Conservation (phyloP, 2,113 vertebrate genomes). For the Excalfactoria chinensis region DNA sequence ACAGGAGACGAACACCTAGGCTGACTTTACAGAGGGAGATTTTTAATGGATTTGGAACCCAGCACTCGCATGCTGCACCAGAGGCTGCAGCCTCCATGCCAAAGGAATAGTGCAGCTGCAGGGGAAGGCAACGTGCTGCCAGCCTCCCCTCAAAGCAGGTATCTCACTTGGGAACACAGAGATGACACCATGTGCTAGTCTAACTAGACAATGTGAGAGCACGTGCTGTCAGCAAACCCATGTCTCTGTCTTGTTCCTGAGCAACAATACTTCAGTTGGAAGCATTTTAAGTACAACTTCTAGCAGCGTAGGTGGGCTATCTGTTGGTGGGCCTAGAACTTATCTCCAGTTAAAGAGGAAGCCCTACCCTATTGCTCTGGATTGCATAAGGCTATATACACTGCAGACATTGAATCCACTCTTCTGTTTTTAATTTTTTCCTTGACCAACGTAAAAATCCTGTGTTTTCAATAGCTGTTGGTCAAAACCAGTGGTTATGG, state of each 20-base stretch:
- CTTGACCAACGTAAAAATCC: neutral
- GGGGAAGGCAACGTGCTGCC: rapidly evolving
- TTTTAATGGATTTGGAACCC: neutral
- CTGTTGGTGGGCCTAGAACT: neutral
- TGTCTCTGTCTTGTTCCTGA: neutral
- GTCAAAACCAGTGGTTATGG: neutral
- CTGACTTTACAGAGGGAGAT: neutral
- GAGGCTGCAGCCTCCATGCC: neutral
- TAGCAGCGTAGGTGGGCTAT: neutral
- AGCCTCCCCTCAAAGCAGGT: neutral
- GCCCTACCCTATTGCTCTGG: neutral
- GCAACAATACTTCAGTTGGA: neutral
- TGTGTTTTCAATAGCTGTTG: neutral
- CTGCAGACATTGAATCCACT: neutral
- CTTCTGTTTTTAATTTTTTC: neutral
- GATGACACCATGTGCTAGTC: neutral
- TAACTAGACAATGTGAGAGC: rapidly evolving
- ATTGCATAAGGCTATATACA: neutral
- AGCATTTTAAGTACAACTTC: rapidly evolving
- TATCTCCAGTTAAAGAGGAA: neutral
- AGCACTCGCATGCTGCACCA: neutral
- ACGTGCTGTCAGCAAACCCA: neutral
- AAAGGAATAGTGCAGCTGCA: neutral
- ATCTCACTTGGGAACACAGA: neutral
- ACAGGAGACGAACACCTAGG: neutral